Conservation (phyloP, 2,113 vertebrate genomes). For the Leuciscus idus region DNA sequence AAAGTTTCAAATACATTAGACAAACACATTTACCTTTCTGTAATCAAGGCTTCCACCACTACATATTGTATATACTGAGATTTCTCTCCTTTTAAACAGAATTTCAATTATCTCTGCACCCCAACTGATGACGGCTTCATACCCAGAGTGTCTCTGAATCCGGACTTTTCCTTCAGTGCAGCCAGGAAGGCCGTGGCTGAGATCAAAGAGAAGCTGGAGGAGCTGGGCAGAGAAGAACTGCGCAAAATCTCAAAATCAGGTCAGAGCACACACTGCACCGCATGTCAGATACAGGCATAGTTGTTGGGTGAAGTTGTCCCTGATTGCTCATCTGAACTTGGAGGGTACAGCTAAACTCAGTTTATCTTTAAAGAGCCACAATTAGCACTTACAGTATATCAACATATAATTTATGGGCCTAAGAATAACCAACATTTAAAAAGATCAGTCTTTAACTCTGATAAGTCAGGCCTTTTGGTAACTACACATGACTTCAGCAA, state of each 20-base stretch:
- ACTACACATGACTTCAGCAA: slow-evolving; percentile 19
- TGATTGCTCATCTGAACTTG: neutral
- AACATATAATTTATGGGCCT: neutral
- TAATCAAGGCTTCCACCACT: neutral
- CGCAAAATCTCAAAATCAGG: slow-evolving; percentile 79
- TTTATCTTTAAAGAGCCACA: neutral
- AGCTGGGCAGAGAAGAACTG: slow-evolving; percentile 77
- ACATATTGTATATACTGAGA: neutral
- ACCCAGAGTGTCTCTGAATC: slow-evolving; percentile 77
- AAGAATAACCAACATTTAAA: neutral
- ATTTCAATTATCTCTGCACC: slow-evolving; percentile 82
- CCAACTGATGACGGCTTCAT: slow-evolving; percentile 80
- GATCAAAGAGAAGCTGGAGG: slow-evolving; percentile 79
- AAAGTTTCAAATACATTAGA: neutral
- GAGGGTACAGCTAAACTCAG: neutral
- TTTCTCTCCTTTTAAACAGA: slow-evolving; percentile 62
- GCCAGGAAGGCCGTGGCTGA: slow-evolving; percentile 80
- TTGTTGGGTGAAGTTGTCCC: neutral
- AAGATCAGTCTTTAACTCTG: neutral
- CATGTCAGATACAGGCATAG: neutral
- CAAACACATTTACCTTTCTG: neutral
- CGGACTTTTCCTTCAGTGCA: slow-evolving; percentile 77
- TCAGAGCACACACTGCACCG: slow-evolving; percentile 49
- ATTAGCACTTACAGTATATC: neutral
- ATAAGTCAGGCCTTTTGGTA: neutral